A percentile compares a stretch with the other conserved stretches of the same genome.
phyloP scores from a whole-genome alignment of 2,888 invertebrate species.

The Junonia oenone region DNA sequence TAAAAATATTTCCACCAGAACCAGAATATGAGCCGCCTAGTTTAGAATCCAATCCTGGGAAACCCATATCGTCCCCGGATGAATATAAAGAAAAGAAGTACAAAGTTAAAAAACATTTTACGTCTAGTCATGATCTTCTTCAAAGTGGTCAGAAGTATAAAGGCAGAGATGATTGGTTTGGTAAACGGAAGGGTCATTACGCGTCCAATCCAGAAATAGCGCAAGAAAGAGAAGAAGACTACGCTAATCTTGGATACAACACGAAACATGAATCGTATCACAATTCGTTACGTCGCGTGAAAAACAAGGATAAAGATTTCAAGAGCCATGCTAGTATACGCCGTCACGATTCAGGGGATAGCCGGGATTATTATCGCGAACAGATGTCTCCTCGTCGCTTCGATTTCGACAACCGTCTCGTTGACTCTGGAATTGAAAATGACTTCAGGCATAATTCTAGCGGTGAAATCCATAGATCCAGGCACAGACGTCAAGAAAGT shows the following conservation, averaged over 20 bases:
- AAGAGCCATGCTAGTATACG: constrained; percentile 57
- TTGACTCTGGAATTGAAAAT: constrained; percentile 90
- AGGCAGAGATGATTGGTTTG: constrained; percentile 64
- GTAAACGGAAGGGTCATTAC: constrained; percentile 74
- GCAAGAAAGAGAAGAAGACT: constrained; percentile 70
- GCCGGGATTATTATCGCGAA: constrained; percentile 68
- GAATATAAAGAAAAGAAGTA: constrained; percentile 76
- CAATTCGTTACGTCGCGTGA: constrained; percentile 81
- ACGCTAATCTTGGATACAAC: constrained; percentile 62
- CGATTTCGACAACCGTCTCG: constrained; percentile 81
- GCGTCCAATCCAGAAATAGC: constrained; percentile 82
- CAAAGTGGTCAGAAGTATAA: constrained; percentile 68
- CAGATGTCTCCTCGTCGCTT: constrained; percentile 65
- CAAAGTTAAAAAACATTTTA: constrained; percentile 63
- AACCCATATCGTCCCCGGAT: constrained; percentile 82
- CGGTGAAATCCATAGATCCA: constrained; percentile 66
- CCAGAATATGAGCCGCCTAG: constrained; percentile 83
- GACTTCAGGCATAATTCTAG: constrained; percentile 87
- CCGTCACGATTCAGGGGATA: constrained; percentile 71
- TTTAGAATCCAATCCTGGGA: constrained; percentile 77
- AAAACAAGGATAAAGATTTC: constrained; percentile 66
- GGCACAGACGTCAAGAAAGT: constrained; percentile 74
- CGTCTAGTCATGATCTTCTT: constrained; percentile 71
- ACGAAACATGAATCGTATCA: constrained; percentile 75
- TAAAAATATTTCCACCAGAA: constrained; percentile 67